A percentile compares a stretch with the other conserved stretches of the same genome.
These are phyloP conservation scores for Himalopsyche anomala DNA, from an alignment of 2,888 invertebrate species.

Conservation along the genomic window DNA sequence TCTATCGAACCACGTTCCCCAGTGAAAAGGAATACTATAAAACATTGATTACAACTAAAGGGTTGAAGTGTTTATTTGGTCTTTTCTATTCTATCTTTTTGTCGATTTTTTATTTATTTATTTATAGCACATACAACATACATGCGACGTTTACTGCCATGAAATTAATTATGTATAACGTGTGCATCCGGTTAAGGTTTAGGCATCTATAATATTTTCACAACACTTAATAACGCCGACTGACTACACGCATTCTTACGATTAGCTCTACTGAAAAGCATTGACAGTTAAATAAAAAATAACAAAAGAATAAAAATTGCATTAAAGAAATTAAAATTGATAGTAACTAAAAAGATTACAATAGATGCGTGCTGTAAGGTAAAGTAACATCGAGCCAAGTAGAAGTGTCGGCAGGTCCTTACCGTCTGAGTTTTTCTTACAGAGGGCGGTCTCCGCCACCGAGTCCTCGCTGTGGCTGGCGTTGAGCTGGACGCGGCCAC, in stretches of 20 bases:
- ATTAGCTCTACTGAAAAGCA: slow-evolving; percentile 22
- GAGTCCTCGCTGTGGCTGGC: slow-evolving; percentile 89
- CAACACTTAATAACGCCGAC: background rate
- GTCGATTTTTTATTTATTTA: too few species aligned
- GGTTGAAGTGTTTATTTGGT: too few species aligned
- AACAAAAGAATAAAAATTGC: too few species aligned
- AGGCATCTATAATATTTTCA: background rate
- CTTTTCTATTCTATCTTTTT: too few species aligned
- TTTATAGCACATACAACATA: too few species aligned
- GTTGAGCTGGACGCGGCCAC: slow-evolving; percentile 75
- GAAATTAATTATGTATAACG: too few species aligned
- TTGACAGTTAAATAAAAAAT: background rate
- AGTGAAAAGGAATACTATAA: too few species aligned
- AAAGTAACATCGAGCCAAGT: slow-evolving; percentile 70
- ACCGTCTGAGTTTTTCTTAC: slow-evolving; percentile 91
- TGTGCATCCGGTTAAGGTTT: too few species aligned
- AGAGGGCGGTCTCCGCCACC: slow-evolving; percentile 86
- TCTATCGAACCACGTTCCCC: too few species aligned
- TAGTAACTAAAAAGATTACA: slow-evolving; percentile 10
- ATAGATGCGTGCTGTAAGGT: slow-evolving; percentile 66
- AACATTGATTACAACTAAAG: too few species aligned
- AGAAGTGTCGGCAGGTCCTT: slow-evolving; percentile 70
- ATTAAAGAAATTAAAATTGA: background rate
- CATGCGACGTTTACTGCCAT: too few species aligned
- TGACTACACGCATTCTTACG: background rate